Percentiles rank a stretch among this genome's conserved stretches.
phyloP scores from a whole-genome alignment of 2,888 invertebrate species.

The Acanthococcus lagerstroemiae region DNA sequence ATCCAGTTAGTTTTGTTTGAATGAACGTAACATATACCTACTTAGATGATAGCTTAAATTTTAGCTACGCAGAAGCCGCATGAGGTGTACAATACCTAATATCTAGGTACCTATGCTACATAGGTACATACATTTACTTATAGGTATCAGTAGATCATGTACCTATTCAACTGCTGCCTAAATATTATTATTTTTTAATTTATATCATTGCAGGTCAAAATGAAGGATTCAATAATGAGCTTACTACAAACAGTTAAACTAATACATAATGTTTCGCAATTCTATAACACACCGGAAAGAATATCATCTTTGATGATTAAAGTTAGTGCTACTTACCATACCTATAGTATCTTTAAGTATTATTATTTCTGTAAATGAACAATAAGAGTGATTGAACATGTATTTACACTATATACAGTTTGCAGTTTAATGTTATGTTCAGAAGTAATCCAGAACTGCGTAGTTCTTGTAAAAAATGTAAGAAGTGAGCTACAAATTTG shows the following conservation, averaged over 20 bases:
- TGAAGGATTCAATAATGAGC: constrained; percentile 80
- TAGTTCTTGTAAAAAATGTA: no score
- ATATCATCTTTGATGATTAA: constrained; percentile 95
- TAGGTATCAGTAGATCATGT: background rate
- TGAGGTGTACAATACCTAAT: no score
- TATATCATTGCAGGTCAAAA: constrained; percentile 53
- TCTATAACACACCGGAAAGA: constrained; percentile 91
- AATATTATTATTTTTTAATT: background rate
- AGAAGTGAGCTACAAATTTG: no score
- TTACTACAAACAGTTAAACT: constrained; percentile 82
- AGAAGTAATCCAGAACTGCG: no score
- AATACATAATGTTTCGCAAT: constrained; percentile 89
- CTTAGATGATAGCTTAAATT: background rate
- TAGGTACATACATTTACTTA: background rate
- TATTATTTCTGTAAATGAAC: no score
- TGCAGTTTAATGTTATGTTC: no score
- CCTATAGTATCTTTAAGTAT: no score
- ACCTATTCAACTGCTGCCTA: background rate
- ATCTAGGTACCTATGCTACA: no score
- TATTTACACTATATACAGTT: no score
- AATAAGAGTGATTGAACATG: no score
- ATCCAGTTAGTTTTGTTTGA: constrained; percentile 51
- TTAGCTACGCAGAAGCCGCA: background rate
- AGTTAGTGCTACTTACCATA: constrained; percentile 45
- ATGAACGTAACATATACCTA: background rate